Conservation (phyloP, 1,140 invertebrate species). For the Dysdera silvatica region DNA sequence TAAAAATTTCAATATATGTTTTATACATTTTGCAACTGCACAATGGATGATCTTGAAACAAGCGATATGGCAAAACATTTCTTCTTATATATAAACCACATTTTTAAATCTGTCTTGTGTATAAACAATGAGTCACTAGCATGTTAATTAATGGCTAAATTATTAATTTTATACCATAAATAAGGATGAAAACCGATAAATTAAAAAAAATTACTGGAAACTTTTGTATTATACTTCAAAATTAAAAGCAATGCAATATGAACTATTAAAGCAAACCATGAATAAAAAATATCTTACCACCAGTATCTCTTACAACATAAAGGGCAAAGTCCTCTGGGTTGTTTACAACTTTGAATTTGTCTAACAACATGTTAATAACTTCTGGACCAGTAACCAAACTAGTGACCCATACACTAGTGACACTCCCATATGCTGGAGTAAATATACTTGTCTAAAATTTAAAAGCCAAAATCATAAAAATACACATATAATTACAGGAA, state of each 20-base stretch:
- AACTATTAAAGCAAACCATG: too few species aligned
- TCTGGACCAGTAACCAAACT: constrained; percentile 69
- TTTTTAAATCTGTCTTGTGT: too few species aligned
- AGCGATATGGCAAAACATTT: too few species aligned
- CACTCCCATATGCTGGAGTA: constrained; percentile 71
- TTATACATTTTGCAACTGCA: too few species aligned
- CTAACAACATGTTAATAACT: constrained; percentile 73
- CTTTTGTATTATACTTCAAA: too few species aligned
- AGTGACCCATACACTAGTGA: constrained; percentile 76
- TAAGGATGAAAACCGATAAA: not conserved
- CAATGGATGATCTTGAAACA: too few species aligned
- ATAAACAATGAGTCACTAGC: too few species aligned
- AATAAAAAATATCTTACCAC: constrained; percentile 52
- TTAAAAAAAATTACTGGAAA: not conserved
- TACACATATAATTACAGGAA: too few species aligned
- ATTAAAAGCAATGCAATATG: too few species aligned
- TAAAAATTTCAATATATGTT: too few species aligned
- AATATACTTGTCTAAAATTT: constrained; percentile 68
- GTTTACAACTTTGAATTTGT: constrained; percentile 80
- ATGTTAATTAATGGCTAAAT: too few species aligned
- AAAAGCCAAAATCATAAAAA: not conserved
- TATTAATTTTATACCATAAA: not conserved
- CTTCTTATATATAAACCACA: too few species aligned
- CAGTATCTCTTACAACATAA: constrained; percentile 72
- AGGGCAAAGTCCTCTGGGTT: constrained; percentile 67